These are phyloP conservation scores for Apaloderma vittatum DNA, from an alignment of 2,113 vertebrate genomes.

Conservation along the genomic window DNA sequence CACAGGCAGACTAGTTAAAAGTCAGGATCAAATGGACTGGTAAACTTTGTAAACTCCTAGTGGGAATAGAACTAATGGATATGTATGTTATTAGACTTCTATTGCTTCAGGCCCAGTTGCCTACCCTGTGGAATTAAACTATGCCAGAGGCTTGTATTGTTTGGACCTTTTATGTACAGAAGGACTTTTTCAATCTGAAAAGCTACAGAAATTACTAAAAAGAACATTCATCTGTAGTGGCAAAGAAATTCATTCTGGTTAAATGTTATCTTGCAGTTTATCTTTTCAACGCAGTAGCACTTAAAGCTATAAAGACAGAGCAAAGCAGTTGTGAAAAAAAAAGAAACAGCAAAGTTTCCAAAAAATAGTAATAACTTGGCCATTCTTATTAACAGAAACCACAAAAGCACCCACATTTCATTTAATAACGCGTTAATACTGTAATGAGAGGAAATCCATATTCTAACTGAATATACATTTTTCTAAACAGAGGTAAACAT, in stretches of 20 bases:
- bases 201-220: not conserved
- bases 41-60: not conserved
- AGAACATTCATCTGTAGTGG: not conserved
- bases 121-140: not conserved
- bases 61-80: conserved; percentile 20
- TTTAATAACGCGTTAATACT: not conserved
- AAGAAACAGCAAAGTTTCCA: not conserved
- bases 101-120: not conserved
- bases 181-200: not conserved
- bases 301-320: not conserved
- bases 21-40: not conserved
- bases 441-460: not conserved
- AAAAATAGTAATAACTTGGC: not conserved
- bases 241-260: not conserved
- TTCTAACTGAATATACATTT: not conserved
- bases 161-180: not conserved
- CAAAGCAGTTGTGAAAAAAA: not conserved
- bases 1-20: not conserved
- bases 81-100: not conserved
- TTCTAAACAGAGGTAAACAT: not conserved
- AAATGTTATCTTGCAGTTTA: not conserved
- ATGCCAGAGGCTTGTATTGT: not conserved
- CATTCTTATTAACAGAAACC: not conserved
- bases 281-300: not conserved
- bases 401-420: not conserved